phyloP scores from a whole-genome alignment of 1,140 invertebrate genomes.

The Drosophila oshimai region DNA sequence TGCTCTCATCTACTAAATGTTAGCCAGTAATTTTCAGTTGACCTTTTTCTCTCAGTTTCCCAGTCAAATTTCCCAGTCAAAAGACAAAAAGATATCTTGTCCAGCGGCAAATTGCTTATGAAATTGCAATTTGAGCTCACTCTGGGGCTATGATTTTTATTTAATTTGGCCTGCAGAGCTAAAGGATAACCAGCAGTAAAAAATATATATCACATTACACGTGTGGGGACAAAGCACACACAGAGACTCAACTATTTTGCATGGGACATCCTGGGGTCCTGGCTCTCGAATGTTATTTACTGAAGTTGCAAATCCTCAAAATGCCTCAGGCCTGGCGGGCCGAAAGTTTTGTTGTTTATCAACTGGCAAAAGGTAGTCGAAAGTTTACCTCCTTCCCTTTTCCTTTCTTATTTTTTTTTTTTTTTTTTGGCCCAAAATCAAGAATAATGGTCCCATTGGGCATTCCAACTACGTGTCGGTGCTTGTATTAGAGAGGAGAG shows the following conservation, averaged over 20 bases:
- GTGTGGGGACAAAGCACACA: conserved; percentile 38
- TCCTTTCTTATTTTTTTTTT: background rate
- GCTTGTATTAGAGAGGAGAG: conserved; percentile 20
- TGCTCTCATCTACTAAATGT: conserved; percentile 50
- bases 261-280: conserved; percentile 17
- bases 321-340: conserved; percentile 53
- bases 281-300: conserved; percentile 61
- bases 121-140: conserved; percentile 77
- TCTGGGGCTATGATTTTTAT: conserved; percentile 74
- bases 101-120: conserved; percentile 75
- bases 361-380: conserved; percentile 54
- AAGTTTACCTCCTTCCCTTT: background rate
- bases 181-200: conserved; percentile 17
- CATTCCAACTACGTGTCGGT: conserved; percentile 50
- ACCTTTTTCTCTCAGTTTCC: conserved; percentile 2
- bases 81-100: conserved; percentile 19
- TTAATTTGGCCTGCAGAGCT: conserved; percentile 67
- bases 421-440: conserved; percentile 49
- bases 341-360: conserved; percentile 49
- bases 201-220: conserved; percentile 70
- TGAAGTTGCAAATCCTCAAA: conserved; percentile 67
- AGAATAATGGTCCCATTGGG: conserved; percentile 74
- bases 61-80: background rate
- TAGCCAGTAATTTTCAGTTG: conserved; percentile 59
- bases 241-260: conserved; percentile 69